Conservation (phyloP, 2,888 invertebrate genomes). For the Notodromas monacha region DNA sequence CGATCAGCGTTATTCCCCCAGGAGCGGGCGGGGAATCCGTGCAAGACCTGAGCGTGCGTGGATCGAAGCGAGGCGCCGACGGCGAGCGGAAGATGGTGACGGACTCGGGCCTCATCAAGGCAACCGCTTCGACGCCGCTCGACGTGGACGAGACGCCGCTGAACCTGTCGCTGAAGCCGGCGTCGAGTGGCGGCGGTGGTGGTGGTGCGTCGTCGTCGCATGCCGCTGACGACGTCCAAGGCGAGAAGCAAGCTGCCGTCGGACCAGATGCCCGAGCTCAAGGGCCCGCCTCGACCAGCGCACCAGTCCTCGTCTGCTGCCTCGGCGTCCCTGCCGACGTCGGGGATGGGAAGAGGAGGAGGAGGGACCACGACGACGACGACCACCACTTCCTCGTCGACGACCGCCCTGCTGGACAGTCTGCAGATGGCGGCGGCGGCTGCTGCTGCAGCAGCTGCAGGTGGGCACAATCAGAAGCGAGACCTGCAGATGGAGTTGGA, state of each 20-base stretch:
- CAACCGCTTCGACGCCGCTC: too few relatives aligned
- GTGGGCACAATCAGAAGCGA: too few relatives aligned
- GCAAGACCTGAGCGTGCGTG: neutral
- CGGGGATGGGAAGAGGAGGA: neutral
- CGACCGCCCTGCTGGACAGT: neutral
- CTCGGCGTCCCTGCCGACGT: neutral
- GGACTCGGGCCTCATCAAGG: constrained; percentile 19
- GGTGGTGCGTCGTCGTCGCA: too few relatives aligned
- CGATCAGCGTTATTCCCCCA: constrained; percentile 1
- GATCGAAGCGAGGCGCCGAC: neutral
- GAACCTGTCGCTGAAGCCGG: constrained; percentile 43
- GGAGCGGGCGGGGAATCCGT: neutral
- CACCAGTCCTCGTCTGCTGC: neutral
- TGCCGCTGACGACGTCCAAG: too few relatives aligned
- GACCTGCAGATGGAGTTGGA: too few relatives aligned
- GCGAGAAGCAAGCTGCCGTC: neutral
- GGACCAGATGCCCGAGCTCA: neutral
- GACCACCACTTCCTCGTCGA: neutral
- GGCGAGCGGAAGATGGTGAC: neutral
- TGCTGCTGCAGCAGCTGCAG: too few relatives aligned
- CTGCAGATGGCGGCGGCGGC: too few relatives aligned
- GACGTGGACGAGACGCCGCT: too few relatives aligned
- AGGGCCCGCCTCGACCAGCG: neutral
- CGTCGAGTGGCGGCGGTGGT: too few relatives aligned
- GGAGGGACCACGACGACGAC: neutral